These are phyloP conservation scores for Macrocentrus cingulum DNA, from an alignment of 1,140 invertebrate species.

Conservation along the genomic window DNA sequence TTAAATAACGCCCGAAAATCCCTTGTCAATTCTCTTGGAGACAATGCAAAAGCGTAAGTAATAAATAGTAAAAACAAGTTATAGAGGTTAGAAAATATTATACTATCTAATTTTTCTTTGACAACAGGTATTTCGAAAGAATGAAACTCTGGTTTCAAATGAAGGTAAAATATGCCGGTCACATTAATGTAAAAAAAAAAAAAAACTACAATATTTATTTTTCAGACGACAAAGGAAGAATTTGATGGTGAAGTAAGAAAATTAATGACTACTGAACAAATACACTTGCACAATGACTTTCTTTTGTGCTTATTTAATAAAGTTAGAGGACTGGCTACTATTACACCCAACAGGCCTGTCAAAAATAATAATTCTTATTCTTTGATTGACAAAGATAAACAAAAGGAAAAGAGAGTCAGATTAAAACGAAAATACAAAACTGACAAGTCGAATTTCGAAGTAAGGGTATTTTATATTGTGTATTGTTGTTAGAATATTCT, in stretches of 20 bases:
- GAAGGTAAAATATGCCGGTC: slow-evolving; percentile 57
- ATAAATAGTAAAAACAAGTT: too few species aligned
- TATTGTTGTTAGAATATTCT: too few species aligned
- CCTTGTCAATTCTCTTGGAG: too few species aligned
- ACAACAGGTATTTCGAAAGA: slow-evolving; percentile 67
- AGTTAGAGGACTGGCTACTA: slow-evolving; percentile 68
- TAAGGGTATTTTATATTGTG: slow-evolving; percentile 51
- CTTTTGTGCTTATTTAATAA: slow-evolving; percentile 77
- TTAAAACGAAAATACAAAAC: slow-evolving; percentile 64
- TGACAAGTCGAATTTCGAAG: slow-evolving; percentile 69
- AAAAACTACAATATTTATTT: slow-evolving; percentile 25
- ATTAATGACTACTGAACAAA: slow-evolving; percentile 68
- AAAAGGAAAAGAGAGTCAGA: slow-evolving; percentile 59
- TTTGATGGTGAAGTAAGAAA: slow-evolving; percentile 76
- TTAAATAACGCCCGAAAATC: too few species aligned
- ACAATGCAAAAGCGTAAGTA: too few species aligned
- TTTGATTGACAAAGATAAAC: slow-evolving; percentile 45
- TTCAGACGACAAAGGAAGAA: slow-evolving; percentile 72
- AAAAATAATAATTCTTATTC: slow-evolving; percentile 37
- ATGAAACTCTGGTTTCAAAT: slow-evolving; percentile 75
- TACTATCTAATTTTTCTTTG: slow-evolving; percentile 29
- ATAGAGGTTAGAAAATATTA: too few species aligned
- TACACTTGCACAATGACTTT: slow-evolving; percentile 83
- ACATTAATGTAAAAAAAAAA: slow-evolving; percentile 12
- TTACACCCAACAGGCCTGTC: slow-evolving; percentile 59